phyloP scores from a whole-genome alignment of 2,113 vertebrate genomes.

The Labeo rohita region DNA sequence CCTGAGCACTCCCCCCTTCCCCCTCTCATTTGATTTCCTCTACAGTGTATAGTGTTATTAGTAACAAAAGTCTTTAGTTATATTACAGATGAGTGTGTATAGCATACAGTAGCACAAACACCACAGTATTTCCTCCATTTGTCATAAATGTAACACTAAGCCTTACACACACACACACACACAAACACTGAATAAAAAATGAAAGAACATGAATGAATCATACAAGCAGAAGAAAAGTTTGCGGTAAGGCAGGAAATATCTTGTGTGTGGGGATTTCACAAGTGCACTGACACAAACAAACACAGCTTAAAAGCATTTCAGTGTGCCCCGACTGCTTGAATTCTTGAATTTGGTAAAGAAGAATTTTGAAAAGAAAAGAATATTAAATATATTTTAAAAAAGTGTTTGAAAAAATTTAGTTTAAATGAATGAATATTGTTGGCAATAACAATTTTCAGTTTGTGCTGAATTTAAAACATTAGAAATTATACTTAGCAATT shows the following conservation, averaged over 20 bases:
- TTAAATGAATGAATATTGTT: background rate
- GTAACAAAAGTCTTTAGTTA: background rate
- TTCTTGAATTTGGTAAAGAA: background rate
- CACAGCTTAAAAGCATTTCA: background rate
- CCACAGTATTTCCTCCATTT: background rate
- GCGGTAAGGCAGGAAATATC: slow-evolving; percentile 28
- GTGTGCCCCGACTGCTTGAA: background rate
- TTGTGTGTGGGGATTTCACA: background rate
- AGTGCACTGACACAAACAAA: slow-evolving; percentile 4
- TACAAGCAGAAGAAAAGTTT: background rate
- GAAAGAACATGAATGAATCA: slow-evolving; percentile 46
- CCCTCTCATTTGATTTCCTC: background rate
- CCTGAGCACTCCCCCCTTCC: too few relatives aligned
- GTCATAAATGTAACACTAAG: slow-evolving; percentile 28
- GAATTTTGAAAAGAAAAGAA: background rate
- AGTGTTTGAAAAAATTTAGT: background rate
- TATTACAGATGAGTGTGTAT: background rate
- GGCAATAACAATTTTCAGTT: background rate
- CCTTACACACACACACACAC: slow-evolving; percentile 3
- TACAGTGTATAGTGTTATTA: background rate
- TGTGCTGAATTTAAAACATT: background rate
- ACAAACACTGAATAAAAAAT: background rate
- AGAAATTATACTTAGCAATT: background rate
- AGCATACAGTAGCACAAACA: background rate
- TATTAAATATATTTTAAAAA: too few relatives aligned